Base-by-base conservation (phyloP, 2,113 vertebrate genomes). In the Abramis brama region DNA sequence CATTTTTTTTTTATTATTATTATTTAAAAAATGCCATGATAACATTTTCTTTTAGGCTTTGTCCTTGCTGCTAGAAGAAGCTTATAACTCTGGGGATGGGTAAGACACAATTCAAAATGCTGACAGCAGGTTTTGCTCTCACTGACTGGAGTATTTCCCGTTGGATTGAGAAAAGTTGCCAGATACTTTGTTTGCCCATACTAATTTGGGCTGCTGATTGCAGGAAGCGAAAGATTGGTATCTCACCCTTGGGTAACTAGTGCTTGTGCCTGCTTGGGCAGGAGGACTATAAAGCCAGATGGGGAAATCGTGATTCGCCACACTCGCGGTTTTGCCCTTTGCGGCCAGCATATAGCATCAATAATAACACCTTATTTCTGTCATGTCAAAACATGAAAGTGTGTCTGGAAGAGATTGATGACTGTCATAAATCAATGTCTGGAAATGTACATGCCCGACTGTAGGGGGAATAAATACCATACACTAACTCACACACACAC, bases 371-470 rank as follows among this genome's bases (percentile, higher is more conserved):
- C 60, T 87, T 84, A 86, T 87, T 84, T 81, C 70, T 82, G 84
- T 87, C 84, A 89, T 89, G 86, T 76, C 86, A 86, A 84, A 87
- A 88, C 84, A 85, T 80, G 77, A 87, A 66, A 80, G 80, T 57
- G 27, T 86, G 88, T 85, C 55, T 30, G 52, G 36, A 39, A 59
- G 39, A 88, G 85, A 90, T 88, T 88, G 89, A 90, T 88, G 85
- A 86, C 73, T 88, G 87, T 85, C 66, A 88, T 88, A 83, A 90
- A 90, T 90, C 89, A 90, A 50, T 86, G 87, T 85, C 86, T 64
- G 71, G 36, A 82, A 86, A 70, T 71, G 55, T 66, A 85, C n/a
- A 30, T 62, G 85, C 47, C 66, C 11, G 33, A 87, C 73, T 89
- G 78, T 57, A 17, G 66, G 11, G 25, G 74, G 81, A 82, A 85